Evolutionary conservation across 2,797 vertebrate species (phyloP).

Genomic region (Serranus cabrilla): DNA sequence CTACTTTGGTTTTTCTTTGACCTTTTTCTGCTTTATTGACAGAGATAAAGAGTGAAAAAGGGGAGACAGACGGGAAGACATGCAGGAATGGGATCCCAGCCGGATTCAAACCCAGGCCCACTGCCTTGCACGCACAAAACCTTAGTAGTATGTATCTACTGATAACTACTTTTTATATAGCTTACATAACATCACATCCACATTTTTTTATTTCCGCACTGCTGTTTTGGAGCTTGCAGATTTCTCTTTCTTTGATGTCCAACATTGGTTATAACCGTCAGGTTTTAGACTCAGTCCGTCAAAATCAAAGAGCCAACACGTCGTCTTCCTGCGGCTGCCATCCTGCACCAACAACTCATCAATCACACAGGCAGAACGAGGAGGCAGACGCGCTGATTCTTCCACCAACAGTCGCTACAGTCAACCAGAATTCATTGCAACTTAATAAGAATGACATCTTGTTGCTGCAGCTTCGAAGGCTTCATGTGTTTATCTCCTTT

Average conservation of each 20-base stretch:
- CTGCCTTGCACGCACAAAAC: no score
- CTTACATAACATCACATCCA: neutral
- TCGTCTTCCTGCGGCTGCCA: neutral
- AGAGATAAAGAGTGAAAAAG: no score
- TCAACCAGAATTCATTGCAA: conserved; percentile 13
- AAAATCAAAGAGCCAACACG: neutral
- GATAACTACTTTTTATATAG: neutral
- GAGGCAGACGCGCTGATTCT: neutral
- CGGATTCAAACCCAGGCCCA: no score
- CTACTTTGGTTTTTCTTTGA: no score
- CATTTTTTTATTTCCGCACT: neutral
- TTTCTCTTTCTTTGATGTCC: neutral
- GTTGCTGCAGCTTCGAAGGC: conserved; percentile 40
- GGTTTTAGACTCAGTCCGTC: neutral
- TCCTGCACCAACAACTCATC: neutral
- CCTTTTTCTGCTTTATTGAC: no score
- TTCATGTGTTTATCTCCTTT: conserved; percentile 43
- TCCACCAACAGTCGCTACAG: neutral
- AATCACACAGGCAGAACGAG: conserved; percentile 8
- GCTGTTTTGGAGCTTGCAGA: neutral
- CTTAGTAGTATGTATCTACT: no score
- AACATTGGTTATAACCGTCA: neutral
- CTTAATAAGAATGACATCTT: conserved; percentile 26
- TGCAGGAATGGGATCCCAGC: no score
- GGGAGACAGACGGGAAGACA: no score